Evolutionary conservation across 2,888 invertebrate species (phyloP), one percentile per base, ranked within the genome.

Genomic region (Allolobophora icterica): DNA sequence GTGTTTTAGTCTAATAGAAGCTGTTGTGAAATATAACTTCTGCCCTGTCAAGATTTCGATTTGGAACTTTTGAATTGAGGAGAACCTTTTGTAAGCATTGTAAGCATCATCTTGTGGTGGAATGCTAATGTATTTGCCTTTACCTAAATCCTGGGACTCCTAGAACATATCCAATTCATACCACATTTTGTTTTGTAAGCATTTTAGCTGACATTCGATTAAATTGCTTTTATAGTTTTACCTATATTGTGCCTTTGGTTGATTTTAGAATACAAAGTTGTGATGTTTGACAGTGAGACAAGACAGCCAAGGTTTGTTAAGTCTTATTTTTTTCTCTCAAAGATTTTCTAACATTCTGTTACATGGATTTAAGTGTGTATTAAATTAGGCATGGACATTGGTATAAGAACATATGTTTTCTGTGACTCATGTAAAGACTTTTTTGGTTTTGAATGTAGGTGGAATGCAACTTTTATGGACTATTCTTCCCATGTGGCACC

Each of bases 391-490:
- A 13, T 71, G 30, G 71, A 71, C n/a, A 71, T 71, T 71, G n/a
- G 52, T 17, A 21, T 1, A 52, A 6, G 19, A 21, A 38, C 38
- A 38, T 21, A 19, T 19, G 42, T 42, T 42, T 52, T 52, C 71
- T 71, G 17, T n/a, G n/a, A 13, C 30, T 21, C n/a, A 13, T 71
- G 30, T n/a, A n/a, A 1, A 71, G n/a, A n/a, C n/a, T 13, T 71
- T 30, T 71, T n/a, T 71, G 30, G 71, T n/a, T 71, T 30, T 71
- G 71, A 11, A 34, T 52, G n/a, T 45, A 89, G 97, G 92, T 99
- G 99, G 99, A 99, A 99, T 96, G 98, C 99, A 13, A 99, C 99
- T 0, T 99, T 98, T 96, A 98, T 97, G 94, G 99, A 99, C 96
- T 99, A 99, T 95, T 97, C 98, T 1, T 95, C 96, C 0, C 94